Base-by-base conservation (phyloP, 1,140 invertebrate genomes). In the Formica selysi region DNA sequence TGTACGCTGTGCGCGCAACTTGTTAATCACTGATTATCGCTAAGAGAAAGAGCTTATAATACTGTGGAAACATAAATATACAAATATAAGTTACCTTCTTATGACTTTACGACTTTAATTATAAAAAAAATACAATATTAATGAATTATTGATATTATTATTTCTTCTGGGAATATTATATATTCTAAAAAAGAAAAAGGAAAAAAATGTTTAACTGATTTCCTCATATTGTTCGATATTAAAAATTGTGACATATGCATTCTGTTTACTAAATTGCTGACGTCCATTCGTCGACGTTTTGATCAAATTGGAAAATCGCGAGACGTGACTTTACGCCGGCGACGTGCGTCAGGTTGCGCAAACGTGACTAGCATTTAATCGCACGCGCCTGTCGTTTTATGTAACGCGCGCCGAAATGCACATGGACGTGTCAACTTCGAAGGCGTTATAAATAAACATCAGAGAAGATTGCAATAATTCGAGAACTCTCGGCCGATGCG, bases 361-460 rank as follows among this genome's bases (percentile, higher is more conserved):
- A 88, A 89, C 79, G 62, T 89, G 88, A 89, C 62, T 89, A 84
- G 81, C 62, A 71, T 79, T 73, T 59, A 44, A 38, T 22, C 68
- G 57, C 61, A 76, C 70, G n/a, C 59, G 68, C 74, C 74, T 74
- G 84, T 88, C 67, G 41, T 83, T 88, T 89, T 89, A 89, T 73
- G 70, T 89, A 89, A 89, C 87, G 10, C 19, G 57, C 19, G 61
- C 54, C 11, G 70, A 88, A 68, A 51, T 65, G 38, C 26, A 70
- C n/a, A 19, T 64, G 80, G 62, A 81, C 54, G 59, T 51, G 26
- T 76, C 36, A 41, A 59, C n/a, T 10, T 78, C 26, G 48, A 67
- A 70, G 11, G 26, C 11, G 36, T 36, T 78, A 51, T 36, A 48
- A 61, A 65, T 61, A 41, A 41, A 22, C 41, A 5, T 74, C n/a